phyloP scores from a whole-genome alignment of 2,113 vertebrate species.

The Camarhynchus parvulus region DNA sequence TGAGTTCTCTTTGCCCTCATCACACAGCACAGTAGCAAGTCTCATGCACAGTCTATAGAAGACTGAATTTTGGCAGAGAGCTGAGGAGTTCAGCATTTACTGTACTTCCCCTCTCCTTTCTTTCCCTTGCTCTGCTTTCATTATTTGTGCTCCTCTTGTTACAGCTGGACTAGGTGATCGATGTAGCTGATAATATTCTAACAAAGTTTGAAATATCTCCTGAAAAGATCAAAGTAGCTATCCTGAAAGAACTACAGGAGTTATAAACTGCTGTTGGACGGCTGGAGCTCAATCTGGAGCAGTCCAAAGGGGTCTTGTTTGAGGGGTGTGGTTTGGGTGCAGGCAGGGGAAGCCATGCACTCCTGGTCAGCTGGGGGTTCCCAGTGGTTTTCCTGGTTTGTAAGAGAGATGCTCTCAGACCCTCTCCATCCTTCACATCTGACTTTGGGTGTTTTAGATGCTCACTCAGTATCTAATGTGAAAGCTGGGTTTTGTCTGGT shows the following conservation, averaged over 20 bases:
- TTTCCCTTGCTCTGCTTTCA: background rate
- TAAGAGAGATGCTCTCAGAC: background rate
- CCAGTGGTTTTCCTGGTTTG: background rate
- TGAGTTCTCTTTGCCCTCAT: constrained; percentile 17
- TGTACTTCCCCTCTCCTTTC: constrained; percentile 12
- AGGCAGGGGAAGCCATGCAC: background rate
- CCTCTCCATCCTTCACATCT: background rate
- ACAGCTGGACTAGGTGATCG: background rate
- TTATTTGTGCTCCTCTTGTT: background rate
- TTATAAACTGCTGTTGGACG: background rate
- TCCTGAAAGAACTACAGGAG: background rate
- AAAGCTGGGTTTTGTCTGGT: background rate
- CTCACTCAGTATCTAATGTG: background rate
- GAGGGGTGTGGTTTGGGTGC: background rate
- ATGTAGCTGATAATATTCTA: background rate
- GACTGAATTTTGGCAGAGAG: background rate
- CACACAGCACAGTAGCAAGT: background rate
- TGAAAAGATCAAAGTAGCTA: background rate
- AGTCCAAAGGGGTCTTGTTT: background rate
- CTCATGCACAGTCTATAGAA: background rate
- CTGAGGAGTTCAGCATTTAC: constrained; percentile 4
- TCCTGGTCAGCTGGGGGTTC: background rate
- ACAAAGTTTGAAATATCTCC: background rate
- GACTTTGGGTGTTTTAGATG: background rate
- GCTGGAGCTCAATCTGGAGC: background rate